Evolutionary conservation across 2,797 vertebrate genomes (phyloP).

Genomic region (Sparus aurata): DNA sequence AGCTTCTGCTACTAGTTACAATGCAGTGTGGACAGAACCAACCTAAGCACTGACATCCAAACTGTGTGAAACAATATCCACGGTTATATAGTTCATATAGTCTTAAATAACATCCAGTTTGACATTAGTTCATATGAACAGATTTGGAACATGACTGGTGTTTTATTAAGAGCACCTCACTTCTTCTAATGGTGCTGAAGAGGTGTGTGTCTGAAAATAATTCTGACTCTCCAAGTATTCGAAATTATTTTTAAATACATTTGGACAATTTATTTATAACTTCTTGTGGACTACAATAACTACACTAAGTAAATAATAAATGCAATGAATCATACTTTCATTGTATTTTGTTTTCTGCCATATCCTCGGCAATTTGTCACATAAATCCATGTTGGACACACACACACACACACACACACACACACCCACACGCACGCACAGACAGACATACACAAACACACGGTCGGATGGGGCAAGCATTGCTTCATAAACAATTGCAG

Average conservation of each 20-base stretch:
- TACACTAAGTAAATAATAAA: not conserved
- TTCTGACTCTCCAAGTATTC: not conserved
- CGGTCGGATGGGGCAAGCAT: slow-evolving; percentile 56
- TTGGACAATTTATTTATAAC: not conserved
- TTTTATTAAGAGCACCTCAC: no score
- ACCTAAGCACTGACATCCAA: not conserved
- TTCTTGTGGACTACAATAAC: not conserved
- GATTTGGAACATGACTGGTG: not conserved
- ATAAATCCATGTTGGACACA: slow-evolving; percentile 20
- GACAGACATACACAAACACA: slow-evolving; percentile 23
- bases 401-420: slow-evolving; percentile 4
- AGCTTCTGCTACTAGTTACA: not conserved
- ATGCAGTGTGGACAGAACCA: not conserved
- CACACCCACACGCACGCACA: not conserved
- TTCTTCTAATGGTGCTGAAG: no score
- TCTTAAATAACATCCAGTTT: not conserved
- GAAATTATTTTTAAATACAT: not conserved
- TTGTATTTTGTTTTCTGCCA: not conserved
- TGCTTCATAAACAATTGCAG: slow-evolving; percentile 79
- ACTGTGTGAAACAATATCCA: not conserved
- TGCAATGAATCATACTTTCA: not conserved
- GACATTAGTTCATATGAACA: not conserved
- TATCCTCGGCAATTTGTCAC: slow-evolving; percentile 18
- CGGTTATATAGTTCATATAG: not conserved
- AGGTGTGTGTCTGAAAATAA: no score